phyloP scores from a whole-genome alignment of 2,797 vertebrate species.

The Acrossocheilus fasciatus region DNA sequence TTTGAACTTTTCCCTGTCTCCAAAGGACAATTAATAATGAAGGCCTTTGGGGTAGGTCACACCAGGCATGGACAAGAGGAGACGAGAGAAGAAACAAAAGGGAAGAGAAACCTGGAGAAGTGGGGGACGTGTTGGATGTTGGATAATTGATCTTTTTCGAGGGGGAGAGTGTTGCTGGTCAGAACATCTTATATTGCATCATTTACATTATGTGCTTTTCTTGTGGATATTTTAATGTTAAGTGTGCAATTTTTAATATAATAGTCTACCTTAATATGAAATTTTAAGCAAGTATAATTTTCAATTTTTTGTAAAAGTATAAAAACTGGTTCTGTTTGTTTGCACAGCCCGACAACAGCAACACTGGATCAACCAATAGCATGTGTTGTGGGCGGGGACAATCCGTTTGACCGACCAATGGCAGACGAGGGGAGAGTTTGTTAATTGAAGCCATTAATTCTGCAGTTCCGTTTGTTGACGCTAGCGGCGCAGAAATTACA shows the following conservation, averaged over 20 bases:
- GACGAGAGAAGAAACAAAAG: conserved; percentile 69
- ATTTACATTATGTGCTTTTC: conserved; percentile 14
- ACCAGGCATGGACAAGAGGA: conserved; percentile 70
- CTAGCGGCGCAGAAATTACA: conserved; percentile 22
- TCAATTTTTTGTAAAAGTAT: background rate
- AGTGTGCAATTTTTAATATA: background rate
- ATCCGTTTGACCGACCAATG: background rate
- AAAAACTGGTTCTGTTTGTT: background rate
- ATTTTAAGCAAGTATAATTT: too few species aligned
- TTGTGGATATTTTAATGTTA: background rate
- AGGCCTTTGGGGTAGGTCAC: conserved; percentile 86
- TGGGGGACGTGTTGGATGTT: conserved; percentile 56
- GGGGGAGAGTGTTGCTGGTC: conserved; percentile 33
- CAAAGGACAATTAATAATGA: conserved; percentile 85
- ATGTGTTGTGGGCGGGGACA: background rate
- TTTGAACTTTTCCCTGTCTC: conserved; percentile 66
- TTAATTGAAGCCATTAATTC: conserved; percentile 41
- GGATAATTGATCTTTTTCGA: conserved; percentile 56
- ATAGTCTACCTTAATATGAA: background rate
- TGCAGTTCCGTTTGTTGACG: conserved; percentile 37
- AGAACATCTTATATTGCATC: conserved; percentile 27
- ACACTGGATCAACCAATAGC: background rate
- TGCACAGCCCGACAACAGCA: conserved; percentile 1
- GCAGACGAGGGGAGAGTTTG: background rate
- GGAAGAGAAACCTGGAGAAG: conserved; percentile 50